phyloP scores from a whole-genome alignment of 2,797 vertebrate genomes.

The Microtus agrestis region DNA sequence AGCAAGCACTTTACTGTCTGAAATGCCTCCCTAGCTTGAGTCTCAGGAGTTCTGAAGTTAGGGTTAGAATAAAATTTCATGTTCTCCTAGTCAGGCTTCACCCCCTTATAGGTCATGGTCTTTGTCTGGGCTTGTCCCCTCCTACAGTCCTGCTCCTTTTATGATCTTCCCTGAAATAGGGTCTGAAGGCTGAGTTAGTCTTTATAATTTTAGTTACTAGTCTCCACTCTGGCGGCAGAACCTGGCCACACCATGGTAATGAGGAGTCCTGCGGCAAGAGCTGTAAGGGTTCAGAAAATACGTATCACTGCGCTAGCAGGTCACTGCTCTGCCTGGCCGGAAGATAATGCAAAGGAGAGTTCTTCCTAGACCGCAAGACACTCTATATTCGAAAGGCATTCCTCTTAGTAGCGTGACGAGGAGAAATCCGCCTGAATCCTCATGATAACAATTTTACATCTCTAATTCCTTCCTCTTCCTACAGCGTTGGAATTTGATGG shows the following conservation, averaged over 20 bases:
- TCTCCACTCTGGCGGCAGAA: background rate
- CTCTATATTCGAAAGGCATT: background rate
- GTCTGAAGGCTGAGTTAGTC: background rate
- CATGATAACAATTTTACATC: slow-evolving; percentile 77
- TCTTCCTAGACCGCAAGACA: slow-evolving; percentile 25
- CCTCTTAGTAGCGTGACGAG: slow-evolving; percentile 38
- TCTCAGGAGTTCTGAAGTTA: background rate
- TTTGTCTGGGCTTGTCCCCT: background rate
- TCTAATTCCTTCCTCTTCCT: slow-evolving; percentile 75
- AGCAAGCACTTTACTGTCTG: background rate
- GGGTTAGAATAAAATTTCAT: background rate
- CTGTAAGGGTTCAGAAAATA: background rate
- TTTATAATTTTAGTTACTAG: background rate
- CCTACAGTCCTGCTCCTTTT: background rate
- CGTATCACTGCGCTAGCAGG: background rate
- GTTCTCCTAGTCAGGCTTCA: background rate
- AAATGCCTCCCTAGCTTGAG: background rate
- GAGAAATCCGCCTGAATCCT: slow-evolving; percentile 73
- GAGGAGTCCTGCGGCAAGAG: background rate
- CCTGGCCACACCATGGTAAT: background rate
- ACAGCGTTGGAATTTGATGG: slow-evolving; percentile 68
- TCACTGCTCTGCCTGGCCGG: background rate
- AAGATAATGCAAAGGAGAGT: slow-evolving; percentile 50
- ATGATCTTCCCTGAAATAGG: background rate
- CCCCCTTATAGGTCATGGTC: background rate